Conservation (phyloP, 2,113 vertebrate species). For the Sciurus niger region DNA sequence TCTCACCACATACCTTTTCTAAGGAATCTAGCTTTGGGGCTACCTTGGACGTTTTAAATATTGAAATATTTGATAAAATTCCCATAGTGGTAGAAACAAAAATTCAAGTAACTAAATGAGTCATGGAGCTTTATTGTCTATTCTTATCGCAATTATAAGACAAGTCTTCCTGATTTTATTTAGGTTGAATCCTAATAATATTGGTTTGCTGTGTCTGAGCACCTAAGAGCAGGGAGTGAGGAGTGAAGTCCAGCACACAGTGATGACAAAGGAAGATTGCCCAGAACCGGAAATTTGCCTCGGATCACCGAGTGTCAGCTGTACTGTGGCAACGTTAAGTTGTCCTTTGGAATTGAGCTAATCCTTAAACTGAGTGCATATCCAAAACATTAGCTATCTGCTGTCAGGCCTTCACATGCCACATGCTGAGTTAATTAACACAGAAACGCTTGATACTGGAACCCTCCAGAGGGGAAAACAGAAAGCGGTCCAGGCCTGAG, state of each 20-base stretch:
- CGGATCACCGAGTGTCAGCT: slow-evolving; percentile 54
- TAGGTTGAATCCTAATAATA: slow-evolving; percentile 29
- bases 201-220: slow-evolving; percentile 27
- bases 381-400: slow-evolving; percentile 80
- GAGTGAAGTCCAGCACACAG: neutral
- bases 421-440: slow-evolving; percentile 85
- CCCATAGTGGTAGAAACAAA: neutral
- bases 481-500: slow-evolving; percentile 68
- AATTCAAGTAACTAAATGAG: neutral
- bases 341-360: slow-evolving; percentile 80
- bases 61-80: neutral
- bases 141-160: slow-evolving; percentile 5
- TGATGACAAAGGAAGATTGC: slow-evolving; percentile 16
- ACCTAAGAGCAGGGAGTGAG: slow-evolving; percentile 12
- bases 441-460: slow-evolving; percentile 73
- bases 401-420: slow-evolving; percentile 79
- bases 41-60: neutral
- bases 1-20: neutral
- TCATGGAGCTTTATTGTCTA: neutral
- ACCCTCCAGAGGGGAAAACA: slow-evolving; percentile 79
- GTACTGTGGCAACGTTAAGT: slow-evolving; percentile 27
- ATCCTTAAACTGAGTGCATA: slow-evolving; percentile 81
- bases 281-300: slow-evolving; percentile 45
- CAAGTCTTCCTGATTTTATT: slow-evolving; percentile 17
- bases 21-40: neutral